These are phyloP conservation scores for Acanthisitta chloris DNA, from an alignment of 2,113 vertebrate genomes.

Conservation along the genomic window DNA sequence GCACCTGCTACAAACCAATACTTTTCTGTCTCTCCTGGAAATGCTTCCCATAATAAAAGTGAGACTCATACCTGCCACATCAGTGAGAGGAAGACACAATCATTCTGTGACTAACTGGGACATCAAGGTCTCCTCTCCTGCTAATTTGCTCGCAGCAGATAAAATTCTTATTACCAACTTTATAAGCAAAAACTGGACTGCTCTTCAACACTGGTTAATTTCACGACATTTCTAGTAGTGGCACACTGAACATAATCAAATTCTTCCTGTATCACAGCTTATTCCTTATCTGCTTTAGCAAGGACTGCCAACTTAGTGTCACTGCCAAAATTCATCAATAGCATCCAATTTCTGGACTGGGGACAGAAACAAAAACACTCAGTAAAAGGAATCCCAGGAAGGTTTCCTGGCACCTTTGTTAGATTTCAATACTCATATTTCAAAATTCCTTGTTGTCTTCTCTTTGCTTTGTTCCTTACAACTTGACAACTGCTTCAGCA, in stretches of 20 bases:
- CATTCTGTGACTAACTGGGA: slow-evolving; percentile 21
- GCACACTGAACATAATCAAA: background rate
- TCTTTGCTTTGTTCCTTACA: background rate
- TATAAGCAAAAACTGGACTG: background rate
- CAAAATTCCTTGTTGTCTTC: background rate
- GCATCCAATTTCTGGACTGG: background rate
- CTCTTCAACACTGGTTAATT: background rate
- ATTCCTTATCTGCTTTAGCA: background rate
- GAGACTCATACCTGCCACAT: background rate
- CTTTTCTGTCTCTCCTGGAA: slow-evolving; percentile 11
- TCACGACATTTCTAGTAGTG: background rate
- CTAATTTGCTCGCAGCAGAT: background rate
- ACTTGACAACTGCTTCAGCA: background rate
- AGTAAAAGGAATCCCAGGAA: background rate
- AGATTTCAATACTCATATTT: background rate
- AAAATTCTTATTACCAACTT: background rate
- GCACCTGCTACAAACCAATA: background rate
- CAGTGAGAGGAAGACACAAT: background rate
- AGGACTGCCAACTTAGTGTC: background rate
- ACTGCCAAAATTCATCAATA: background rate
- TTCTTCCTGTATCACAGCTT: background rate
- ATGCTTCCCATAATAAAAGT: background rate
- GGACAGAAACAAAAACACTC: background rate
- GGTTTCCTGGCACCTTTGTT: background rate
- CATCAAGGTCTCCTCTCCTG: background rate